Conservation (phyloP, 2,888 invertebrate genomes). For the Microplitis deprimator region DNA sequence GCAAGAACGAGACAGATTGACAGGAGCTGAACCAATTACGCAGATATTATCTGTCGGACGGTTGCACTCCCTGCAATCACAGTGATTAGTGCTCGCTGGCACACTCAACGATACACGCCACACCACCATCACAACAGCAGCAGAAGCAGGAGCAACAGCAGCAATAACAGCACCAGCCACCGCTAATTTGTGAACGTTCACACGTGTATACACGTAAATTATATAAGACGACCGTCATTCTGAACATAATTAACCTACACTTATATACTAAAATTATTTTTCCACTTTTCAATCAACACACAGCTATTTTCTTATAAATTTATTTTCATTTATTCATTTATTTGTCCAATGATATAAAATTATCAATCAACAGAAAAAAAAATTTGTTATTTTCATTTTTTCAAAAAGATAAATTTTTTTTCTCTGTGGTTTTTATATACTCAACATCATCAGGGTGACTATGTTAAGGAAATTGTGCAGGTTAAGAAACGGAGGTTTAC, state of each 20-base stretch:
- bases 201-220: slow-evolving; percentile 47
- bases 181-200: slow-evolving; percentile 66
- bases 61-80: slow-evolving; percentile 66
- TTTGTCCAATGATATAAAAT: background rate
- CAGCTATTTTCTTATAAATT: background rate
- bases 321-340: background rate
- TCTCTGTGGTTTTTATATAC: background rate
- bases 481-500: slow-evolving; percentile 11
- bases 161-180: slow-evolving; percentile 38
- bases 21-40: slow-evolving; percentile 69
- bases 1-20: slow-evolving; percentile 65
- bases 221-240: slow-evolving; percentile 32
- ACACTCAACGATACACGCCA: slow-evolving; percentile 44
- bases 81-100: slow-evolving; percentile 63
- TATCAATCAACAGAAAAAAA: background rate
- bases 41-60: slow-evolving; percentile 66
- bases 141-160: too few relatives aligned
- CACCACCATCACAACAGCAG: background rate
- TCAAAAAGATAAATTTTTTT: background rate
- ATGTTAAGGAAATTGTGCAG: background rate
- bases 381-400: background rate
- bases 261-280: background rate
- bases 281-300: background rate
- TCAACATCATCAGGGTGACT: background rate
- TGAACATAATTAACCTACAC: background rate